These are phyloP conservation scores for Flexamia atlantica DNA, from an alignment of 2,888 invertebrate species.

Conservation along the genomic window DNA sequence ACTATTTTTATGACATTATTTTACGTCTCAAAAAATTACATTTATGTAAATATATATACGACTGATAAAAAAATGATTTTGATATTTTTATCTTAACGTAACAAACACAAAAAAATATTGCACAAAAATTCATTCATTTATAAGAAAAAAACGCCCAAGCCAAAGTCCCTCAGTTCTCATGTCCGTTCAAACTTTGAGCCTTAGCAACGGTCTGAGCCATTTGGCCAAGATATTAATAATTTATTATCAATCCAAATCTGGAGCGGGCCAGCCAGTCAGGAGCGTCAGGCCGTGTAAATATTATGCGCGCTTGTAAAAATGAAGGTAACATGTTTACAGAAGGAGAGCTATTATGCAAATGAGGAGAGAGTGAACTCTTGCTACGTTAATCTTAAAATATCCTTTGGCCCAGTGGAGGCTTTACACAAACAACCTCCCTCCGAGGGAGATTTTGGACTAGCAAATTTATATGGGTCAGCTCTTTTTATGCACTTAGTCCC, in stretches of 20 bases:
- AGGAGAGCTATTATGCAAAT: constrained; percentile 37
- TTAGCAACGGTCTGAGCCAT: not conserved
- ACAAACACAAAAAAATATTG: no score
- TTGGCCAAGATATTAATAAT: not conserved
- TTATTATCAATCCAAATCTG: not conserved
- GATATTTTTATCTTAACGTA: no score
- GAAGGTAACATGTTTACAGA: constrained; percentile 23
- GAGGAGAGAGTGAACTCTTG: constrained; percentile 17
- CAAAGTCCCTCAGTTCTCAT: no score
- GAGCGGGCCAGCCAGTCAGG: not conserved
- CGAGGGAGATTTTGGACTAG: constrained; percentile 31
- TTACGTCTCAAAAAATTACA: no score
- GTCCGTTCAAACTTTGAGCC: no score
- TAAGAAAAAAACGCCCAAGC: no score
- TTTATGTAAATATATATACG: no score
- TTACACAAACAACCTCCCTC: constrained; percentile 37
- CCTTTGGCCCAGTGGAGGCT: constrained; percentile 40
- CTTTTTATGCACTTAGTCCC: constrained; percentile 37
- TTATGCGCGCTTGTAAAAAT: constrained; percentile 27
- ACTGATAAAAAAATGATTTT: no score
- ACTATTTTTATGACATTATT: no score
- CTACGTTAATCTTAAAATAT: constrained; percentile 30
- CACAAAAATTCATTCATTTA: no score
- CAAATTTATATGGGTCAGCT: constrained; percentile 46
- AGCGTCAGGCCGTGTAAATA: not conserved